phyloP scores from a whole-genome alignment of 1,140 invertebrate species.

The Neodiprion lecontei region DNA sequence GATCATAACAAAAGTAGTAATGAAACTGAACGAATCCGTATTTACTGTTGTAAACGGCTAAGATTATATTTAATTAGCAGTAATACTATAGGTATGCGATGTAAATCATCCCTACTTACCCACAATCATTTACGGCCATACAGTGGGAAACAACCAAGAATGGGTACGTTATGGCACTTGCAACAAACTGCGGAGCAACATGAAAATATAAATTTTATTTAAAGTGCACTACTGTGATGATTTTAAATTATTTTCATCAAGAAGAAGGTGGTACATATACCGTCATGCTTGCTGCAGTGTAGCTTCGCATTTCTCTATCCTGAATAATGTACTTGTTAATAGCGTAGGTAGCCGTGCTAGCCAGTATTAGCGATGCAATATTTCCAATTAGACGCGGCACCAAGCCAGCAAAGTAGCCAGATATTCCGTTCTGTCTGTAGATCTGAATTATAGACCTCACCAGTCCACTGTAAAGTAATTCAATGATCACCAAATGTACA shows the following conservation, averaged over 20 bases:
- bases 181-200: slow-evolving; percentile 69
- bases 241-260: too few species aligned
- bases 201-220: slow-evolving; percentile 11
- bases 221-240: too few species aligned
- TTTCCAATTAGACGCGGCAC: slow-evolving; percentile 83
- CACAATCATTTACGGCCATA: slow-evolving; percentile 82
- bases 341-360: slow-evolving; percentile 76
- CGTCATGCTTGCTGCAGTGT: slow-evolving; percentile 64
- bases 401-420: slow-evolving; percentile 85
- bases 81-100: slow-evolving; percentile 15
- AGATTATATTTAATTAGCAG: too few species aligned
- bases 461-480: slow-evolving; percentile 66
- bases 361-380: slow-evolving; percentile 73
- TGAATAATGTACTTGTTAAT: slow-evolving; percentile 82
- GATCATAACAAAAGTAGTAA: slow-evolving; percentile 37
- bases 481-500: slow-evolving; percentile 26
- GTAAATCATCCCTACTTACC: slow-evolving; percentile 55
- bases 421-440: slow-evolving; percentile 81
- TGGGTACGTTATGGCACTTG: slow-evolving; percentile 83
- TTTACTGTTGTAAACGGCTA: too few species aligned
- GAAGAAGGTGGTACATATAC: slow-evolving; percentile 44
- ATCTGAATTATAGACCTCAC: slow-evolving; percentile 78
- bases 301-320: slow-evolving; percentile 75
- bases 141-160: slow-evolving; percentile 87
- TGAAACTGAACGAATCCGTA: too few species aligned